These are phyloP conservation scores for Genyomyrus donnyi DNA, from an alignment of 2,113 vertebrate genomes.

Conservation along the genomic window DNA sequence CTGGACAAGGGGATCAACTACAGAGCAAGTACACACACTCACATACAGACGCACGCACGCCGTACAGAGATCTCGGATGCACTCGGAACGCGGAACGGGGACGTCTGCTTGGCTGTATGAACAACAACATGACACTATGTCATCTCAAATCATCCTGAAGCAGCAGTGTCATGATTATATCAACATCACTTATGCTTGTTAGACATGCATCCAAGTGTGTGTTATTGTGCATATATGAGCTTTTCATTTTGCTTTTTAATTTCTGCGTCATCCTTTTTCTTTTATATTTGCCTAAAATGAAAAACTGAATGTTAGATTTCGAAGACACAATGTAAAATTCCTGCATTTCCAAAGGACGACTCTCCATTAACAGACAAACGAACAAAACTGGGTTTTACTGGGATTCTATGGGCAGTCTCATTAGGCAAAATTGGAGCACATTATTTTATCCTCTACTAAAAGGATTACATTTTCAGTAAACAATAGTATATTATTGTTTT, in stretches of 20 bases:
- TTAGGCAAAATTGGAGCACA: constrained; percentile 28
- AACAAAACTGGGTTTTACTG: not conserved
- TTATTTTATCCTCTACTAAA: constrained; percentile 37
- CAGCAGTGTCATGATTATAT: constrained; percentile 32
- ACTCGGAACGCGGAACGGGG: not conserved
- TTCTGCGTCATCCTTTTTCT: not conserved
- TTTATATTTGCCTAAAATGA: not conserved
- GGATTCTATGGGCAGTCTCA: constrained; percentile 19
- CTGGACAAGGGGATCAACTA: not conserved
- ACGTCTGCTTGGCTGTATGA: not conserved
- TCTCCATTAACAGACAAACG: not conserved
- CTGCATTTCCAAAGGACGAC: constrained; percentile 1
- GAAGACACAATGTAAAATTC: not conserved
- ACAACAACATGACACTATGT: not conserved
- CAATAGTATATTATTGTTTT: constrained; percentile 36
- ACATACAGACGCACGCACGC: not conserved
- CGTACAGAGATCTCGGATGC: not conserved
- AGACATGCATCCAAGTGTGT: not conserved
- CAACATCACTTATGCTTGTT: not conserved
- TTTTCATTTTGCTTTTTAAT: not conserved
- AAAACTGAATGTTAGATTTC: not conserved
- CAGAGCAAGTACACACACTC: not conserved
- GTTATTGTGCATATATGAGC: not conserved
- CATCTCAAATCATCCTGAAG: constrained; percentile 43
- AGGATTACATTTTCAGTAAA: constrained; percentile 39